A percentile compares a stretch with the other conserved stretches of the same genome.
These are phyloP conservation scores for Epizoanthus rinbou DNA, from an alignment of 92 coral and sea anemone genomes.

Conservation along the genomic window DNA sequence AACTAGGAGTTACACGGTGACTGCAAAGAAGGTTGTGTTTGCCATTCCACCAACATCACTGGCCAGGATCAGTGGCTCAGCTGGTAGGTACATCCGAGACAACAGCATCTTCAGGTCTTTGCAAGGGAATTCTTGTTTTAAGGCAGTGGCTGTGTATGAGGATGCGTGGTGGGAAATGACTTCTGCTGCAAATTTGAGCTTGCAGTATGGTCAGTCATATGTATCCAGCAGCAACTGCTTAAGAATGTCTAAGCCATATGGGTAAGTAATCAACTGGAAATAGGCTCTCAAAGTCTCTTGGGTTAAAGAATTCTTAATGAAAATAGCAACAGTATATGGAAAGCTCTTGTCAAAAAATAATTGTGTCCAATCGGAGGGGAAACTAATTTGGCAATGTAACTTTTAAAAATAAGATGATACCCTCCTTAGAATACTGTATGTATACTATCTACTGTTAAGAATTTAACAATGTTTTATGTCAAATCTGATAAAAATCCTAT, in stretches of 20 bases:
- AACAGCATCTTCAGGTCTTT: not conserved
- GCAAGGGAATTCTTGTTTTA: slow-evolving; percentile 20
- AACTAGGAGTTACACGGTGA: not conserved
- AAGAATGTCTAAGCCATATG: slow-evolving; percentile 50
- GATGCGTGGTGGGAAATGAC: slow-evolving; percentile 49
- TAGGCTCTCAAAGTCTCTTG: too few relatives aligned
- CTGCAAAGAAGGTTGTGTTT: slow-evolving; percentile 14
- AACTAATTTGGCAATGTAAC: too few relatives aligned
- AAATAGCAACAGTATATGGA: too few relatives aligned
- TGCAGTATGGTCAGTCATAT: slow-evolving; percentile 40
- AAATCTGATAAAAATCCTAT: too few relatives aligned
- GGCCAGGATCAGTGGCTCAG: slow-evolving; percentile 8
- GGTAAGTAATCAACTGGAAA: slow-evolving; percentile 25
- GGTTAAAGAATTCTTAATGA: too few relatives aligned
- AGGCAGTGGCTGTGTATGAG: slow-evolving; percentile 44
- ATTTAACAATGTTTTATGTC: too few relatives aligned
- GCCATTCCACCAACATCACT: slow-evolving; percentile 25
- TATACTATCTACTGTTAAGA: too few relatives aligned
- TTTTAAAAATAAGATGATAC: too few relatives aligned
- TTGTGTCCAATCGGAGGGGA: too few relatives aligned
- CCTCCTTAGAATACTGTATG: too few relatives aligned
- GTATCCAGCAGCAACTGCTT: slow-evolving; percentile 60
- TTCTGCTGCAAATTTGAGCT: slow-evolving; percentile 14
- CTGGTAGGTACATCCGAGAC: not conserved
- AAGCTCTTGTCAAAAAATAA: too few relatives aligned